Percentiles rank a stretch among this genome's conserved stretches.
Conservation (phyloP, 2,797 vertebrate genomes). For the Oceanodroma leucorhoa region DNA sequence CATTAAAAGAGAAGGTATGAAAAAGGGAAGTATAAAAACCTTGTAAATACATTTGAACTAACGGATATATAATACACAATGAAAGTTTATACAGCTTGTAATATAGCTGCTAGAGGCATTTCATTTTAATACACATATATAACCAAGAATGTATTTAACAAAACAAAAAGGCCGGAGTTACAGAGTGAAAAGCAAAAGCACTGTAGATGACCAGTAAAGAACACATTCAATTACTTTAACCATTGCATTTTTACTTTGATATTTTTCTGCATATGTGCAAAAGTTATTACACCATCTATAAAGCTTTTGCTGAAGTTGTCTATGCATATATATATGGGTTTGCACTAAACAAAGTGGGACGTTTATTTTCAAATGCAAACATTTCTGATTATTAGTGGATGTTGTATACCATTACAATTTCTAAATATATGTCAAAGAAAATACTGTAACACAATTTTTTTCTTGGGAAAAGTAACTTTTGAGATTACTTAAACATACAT, state of each 20-base stretch:
- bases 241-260: not conserved
- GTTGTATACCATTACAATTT: not conserved
- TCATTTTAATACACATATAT: not conserved
- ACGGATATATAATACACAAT: not conserved
- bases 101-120: not conserved
- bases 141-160: not conserved
- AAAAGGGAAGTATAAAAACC: not conserved
- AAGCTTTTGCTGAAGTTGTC: not conserved
- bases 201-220: not conserved
- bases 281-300: not conserved
- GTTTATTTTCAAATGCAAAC: not conserved
- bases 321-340: not conserved
- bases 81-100: not conserved
- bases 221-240: not conserved
- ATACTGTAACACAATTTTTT: not conserved
- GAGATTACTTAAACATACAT: not conserved
- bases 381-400: not conserved
- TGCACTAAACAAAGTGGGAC: not conserved
- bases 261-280: not conserved
- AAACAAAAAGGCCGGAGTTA: not conserved
- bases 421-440: not conserved
- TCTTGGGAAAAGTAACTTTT: not conserved
- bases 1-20: not conserved
- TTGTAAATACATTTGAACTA: constrained; percentile 4
- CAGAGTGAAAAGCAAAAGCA: not conserved